Evolutionary conservation across 2,888 invertebrate species (phyloP).

Genomic region (Adelphocoris suturalis): DNA sequence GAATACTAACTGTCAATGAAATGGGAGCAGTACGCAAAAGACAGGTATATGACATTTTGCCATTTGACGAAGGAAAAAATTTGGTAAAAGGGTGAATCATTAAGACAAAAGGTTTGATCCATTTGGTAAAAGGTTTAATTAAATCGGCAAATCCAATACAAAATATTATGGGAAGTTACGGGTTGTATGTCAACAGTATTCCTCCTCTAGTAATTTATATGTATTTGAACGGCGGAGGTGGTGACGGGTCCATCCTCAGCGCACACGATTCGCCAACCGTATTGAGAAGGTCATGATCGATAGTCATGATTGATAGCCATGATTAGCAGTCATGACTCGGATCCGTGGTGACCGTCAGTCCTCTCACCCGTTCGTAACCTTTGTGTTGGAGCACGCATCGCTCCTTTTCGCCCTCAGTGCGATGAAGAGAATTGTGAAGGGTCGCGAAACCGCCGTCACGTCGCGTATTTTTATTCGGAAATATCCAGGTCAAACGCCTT

Average conservation of each 20-base stretch:
- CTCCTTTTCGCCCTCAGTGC: neutral
- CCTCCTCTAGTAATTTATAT: too few species aligned
- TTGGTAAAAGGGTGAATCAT: too few species aligned
- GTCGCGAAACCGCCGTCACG: conserved; percentile 31
- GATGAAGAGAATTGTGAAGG: conserved; percentile 36
- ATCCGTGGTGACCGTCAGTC: conserved; percentile 28
- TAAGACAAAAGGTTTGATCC: too few species aligned
- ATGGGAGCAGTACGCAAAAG: too few species aligned
- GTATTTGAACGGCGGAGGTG: too few species aligned
- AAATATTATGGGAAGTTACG: too few species aligned
- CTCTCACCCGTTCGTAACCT: conserved; percentile 48
- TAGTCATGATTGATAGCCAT: conserved; percentile 40
- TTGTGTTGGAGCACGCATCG: conserved; percentile 49
- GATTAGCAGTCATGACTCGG: conserved; percentile 42
- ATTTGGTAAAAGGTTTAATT: too few species aligned
- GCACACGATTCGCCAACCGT: neutral
- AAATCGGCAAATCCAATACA: too few species aligned
- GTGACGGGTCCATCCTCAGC: neutral
- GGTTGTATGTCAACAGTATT: too few species aligned
- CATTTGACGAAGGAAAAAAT: too few species aligned
- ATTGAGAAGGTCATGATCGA: conserved; percentile 39
- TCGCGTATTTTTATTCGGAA: conserved; percentile 11
- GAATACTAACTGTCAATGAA: too few species aligned
- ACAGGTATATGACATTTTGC: too few species aligned
- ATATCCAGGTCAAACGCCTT: conserved; percentile 35